Base-by-base conservation (phyloP, 2,888 invertebrate species). In the Ophion slaviceki region DNA sequence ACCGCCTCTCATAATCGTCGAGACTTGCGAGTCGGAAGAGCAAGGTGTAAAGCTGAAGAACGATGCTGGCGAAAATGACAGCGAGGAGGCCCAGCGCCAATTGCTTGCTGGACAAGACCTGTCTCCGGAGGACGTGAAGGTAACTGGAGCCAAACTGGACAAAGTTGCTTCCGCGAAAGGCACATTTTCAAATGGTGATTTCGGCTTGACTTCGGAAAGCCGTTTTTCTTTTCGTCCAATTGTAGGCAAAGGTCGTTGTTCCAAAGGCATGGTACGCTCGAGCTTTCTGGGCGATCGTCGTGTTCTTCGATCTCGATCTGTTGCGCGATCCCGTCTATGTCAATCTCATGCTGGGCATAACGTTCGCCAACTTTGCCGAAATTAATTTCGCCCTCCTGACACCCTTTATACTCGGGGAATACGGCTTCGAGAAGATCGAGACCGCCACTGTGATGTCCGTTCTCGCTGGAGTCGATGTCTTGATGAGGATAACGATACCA, bases 381-480 rank as follows among this genome's bases (percentile, higher is more conserved):
- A 89, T 97, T 7, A 97, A 97, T 92, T 97, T 97, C 91, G 96
- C 97, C 2, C 95, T 97, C 72, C 90, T 97, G 72, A 97, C 96
- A 0, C 97, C 97, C 0, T 96, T 97, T 87, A 96, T 97, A 88
- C 93, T 97, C n/a, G 95, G 95, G 24, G 97, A 97, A 89, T 96
- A 96, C 89, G 95, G 96, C 0, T 95, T 96, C 89, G 93, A 93
- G 1, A 95, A 95, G 88, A 89, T 94, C 4, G 94, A 97, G 93
- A 96, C 96, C 0, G 97, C 97, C 0, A 93, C 95, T 17, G 96
- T 96, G 76, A 96, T 97, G 96, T 97, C 97, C 0, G 92, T 96
- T 64, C 94, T 97, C 85, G 97, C 95, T 5, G 95, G 95, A 40
- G 94, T 96, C 62, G 97, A 97, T 90, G 95, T 97, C 47, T 93